These are phyloP conservation scores for Etheostoma cragini DNA, from an alignment of 2,113 vertebrate species.

Conservation along the genomic window DNA sequence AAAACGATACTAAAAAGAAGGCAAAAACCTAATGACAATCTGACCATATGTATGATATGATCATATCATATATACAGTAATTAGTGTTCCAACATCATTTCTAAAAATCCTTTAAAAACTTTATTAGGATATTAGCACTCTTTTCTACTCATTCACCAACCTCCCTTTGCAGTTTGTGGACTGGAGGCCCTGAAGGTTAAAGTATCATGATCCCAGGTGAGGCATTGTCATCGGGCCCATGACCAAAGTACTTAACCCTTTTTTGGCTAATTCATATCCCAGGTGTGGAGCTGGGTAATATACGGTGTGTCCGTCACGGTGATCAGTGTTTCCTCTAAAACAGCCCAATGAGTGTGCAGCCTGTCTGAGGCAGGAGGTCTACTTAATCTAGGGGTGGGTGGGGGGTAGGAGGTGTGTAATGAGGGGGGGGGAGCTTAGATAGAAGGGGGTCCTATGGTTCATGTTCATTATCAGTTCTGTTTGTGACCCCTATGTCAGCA, in stretches of 20 bases:
- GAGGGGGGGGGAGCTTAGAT: neutral
- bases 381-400: constrained; percentile 14
- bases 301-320: constrained; percentile 79
- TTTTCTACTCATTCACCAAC: constrained; percentile 50
- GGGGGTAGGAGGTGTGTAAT: constrained; percentile 7
- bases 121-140: constrained; percentile 70
- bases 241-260: constrained; percentile 80
- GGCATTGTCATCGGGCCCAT: constrained; percentile 80
- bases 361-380: constrained; percentile 64
- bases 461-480: constrained; percentile 77
- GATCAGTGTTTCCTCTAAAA: constrained; percentile 66
- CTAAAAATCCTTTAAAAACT: constrained; percentile 11
- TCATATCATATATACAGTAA: neutral
- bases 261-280: constrained; percentile 81
- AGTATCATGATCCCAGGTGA: constrained; percentile 76
- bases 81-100: neutral
- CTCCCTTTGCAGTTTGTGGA: constrained; percentile 43
- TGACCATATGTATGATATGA: no score
- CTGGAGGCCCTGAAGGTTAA: constrained; percentile 54
- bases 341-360: constrained; percentile 61
- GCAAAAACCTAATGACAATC: neutral
- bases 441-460: constrained; percentile 70
- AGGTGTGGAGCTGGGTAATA: constrained; percentile 80
- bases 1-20: neutral
- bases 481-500: constrained; percentile 75